These are phyloP conservation scores for Sternarchorhynchus goeldii DNA, from an alignment of 2,797 vertebrate genomes.

Conservation along the genomic window DNA sequence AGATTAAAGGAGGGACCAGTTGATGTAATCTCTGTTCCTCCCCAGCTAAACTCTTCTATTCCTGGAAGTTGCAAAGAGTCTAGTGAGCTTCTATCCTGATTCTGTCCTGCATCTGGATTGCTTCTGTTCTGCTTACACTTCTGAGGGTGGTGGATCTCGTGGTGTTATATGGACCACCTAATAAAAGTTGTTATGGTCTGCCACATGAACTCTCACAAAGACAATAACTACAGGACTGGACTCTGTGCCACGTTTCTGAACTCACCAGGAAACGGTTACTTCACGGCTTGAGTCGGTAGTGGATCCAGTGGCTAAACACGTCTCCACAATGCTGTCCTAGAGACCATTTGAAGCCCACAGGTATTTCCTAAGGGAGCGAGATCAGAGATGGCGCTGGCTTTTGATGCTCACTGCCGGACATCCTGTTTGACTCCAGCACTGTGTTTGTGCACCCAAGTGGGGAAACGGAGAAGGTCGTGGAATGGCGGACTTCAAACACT, in stretches of 20 bases:
- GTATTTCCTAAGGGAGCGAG: slow-evolving; percentile 47
- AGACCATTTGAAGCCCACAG: slow-evolving; percentile 18
- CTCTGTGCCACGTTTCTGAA: neutral
- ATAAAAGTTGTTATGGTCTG: slow-evolving; percentile 54
- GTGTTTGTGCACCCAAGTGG: slow-evolving; percentile 17
- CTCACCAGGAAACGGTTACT: neutral
- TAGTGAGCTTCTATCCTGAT: slow-evolving; percentile 50
- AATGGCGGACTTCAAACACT: slow-evolving; percentile 23
- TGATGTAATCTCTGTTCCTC: slow-evolving; percentile 72
- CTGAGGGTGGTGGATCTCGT: slow-evolving; percentile 57
- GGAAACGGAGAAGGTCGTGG: slow-evolving; percentile 30
- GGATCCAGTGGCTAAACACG: neutral
- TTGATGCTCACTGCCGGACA: slow-evolving; percentile 47
- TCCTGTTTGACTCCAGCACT: slow-evolving; percentile 48
- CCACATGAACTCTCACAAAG: slow-evolving; percentile 11
- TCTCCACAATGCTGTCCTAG: neutral
- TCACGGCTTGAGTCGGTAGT: neutral
- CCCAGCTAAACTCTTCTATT: slow-evolving; percentile 69
- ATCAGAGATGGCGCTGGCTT: slow-evolving; percentile 38
- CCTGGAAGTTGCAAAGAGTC: slow-evolving; percentile 57
- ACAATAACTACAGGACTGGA: neutral
- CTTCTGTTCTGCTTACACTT: slow-evolving; percentile 58
- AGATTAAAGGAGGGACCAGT: slow-evolving; percentile 51
- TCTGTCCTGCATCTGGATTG: neutral
- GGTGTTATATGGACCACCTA: slow-evolving; percentile 62